phyloP scores from a whole-genome alignment of 1,140 invertebrate genomes.

The Radopholus similis region DNA sequence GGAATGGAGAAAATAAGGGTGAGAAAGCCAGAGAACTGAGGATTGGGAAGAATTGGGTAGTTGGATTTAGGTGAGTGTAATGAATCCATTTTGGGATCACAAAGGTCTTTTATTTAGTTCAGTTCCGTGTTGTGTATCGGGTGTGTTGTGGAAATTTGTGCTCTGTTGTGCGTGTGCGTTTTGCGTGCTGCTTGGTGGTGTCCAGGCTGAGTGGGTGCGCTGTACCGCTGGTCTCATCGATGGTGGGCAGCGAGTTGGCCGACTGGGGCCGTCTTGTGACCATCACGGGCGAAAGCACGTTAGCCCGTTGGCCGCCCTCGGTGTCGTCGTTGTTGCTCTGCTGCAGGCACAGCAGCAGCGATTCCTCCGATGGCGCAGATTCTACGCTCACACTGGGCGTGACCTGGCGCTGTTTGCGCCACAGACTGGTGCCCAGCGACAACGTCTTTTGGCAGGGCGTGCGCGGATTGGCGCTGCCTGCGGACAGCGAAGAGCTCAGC shows the following conservation, averaged over 20 bases:
- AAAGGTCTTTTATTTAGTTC: too few relatives aligned
- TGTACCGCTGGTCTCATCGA: neutral
- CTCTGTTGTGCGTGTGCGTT: neutral
- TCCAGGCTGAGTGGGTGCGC: too few relatives aligned
- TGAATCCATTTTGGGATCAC: too few relatives aligned
- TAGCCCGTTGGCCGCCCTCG: neutral
- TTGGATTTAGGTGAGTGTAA: too few relatives aligned
- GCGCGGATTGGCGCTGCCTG: neutral
- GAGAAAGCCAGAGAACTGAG: too few relatives aligned
- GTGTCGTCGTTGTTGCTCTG: neutral
- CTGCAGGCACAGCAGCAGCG: neutral
- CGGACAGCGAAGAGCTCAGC: neutral
- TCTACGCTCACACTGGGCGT: neutral
- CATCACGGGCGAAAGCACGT: neutral
- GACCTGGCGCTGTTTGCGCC: neutral
- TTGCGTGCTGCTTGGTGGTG: too few relatives aligned
- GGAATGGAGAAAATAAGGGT: neutral
- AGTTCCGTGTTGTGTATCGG: too few relatives aligned
- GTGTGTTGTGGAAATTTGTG: too few relatives aligned
- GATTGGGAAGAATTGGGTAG: too few relatives aligned
- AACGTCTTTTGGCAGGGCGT: neutral
- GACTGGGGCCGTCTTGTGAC: neutral
- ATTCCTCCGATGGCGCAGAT: conserved; percentile 9
- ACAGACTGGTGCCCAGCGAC: neutral
- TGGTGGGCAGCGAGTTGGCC: neutral